These are phyloP conservation scores for Leistus spinibarbis DNA, from an alignment of 2,888 invertebrate genomes.

Conservation along the genomic window DNA sequence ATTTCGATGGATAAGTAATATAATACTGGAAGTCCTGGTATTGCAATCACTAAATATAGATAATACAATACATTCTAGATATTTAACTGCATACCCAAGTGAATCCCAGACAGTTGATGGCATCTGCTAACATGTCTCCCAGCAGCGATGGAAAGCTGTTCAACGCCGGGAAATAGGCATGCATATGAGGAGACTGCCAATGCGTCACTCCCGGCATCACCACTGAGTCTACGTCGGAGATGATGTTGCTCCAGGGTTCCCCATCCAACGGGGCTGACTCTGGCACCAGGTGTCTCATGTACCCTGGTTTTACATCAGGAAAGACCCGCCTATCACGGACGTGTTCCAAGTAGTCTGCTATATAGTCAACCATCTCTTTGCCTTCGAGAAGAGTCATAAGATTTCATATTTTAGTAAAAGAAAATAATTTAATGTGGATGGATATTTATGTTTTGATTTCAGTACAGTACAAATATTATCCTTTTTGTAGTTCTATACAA, in stretches of 20 bases:
- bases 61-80: no score
- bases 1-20: no score
- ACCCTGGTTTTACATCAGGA: slow-evolving; percentile 94
- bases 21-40: no score
- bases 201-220: slow-evolving; percentile 98
- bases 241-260: slow-evolving; percentile 90
- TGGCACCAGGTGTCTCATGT: slow-evolving; percentile 85
- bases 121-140: slow-evolving; percentile 95
- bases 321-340: slow-evolving; percentile 90
- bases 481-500: no score
- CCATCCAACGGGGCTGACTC: slow-evolving; percentile 84
- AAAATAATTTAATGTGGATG: no score
- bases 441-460: no score
- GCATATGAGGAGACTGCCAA: slow-evolving; percentile 98
- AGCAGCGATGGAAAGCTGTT: slow-evolving; percentile 93
- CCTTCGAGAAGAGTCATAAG: slow-evolving; percentile 63
- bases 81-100: slow-evolving; percentile 98
- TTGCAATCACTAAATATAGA: no score
- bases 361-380: slow-evolving; percentile 98
- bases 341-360: slow-evolving; percentile 93
- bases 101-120: slow-evolving; percentile 92
- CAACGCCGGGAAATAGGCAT: slow-evolving; percentile 95
- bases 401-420: no score
- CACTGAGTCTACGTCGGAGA: slow-evolving; percentile 89
- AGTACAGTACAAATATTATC: no score